Percentiles rank a stretch among this genome's conserved stretches.
These are phyloP conservation scores for Sebastes hubbsi DNA, from an alignment of 2,797 vertebrate genomes.

Conservation along the genomic window DNA sequence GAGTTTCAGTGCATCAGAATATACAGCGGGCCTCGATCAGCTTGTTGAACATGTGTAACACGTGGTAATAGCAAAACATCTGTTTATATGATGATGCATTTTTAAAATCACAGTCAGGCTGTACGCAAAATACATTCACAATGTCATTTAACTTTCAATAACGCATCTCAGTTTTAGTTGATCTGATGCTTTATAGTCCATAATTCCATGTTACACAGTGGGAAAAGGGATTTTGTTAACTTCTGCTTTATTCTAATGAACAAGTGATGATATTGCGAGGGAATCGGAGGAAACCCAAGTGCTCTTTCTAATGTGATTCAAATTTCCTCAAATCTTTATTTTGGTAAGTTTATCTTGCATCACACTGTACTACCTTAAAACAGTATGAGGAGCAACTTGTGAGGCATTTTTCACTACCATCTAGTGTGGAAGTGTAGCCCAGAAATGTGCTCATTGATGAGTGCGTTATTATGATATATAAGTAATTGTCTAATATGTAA, in stretches of 20 bases:
- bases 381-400: background rate
- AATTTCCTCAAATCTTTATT: constrained; percentile 33
- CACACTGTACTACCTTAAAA: constrained; percentile 4
- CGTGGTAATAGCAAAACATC: constrained; percentile 30
- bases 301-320: constrained; percentile 62
- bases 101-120: background rate
- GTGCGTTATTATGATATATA: constrained; percentile 17
- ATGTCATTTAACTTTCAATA: background rate
- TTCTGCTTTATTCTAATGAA: constrained; percentile 18
- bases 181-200: background rate
- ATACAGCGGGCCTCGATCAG: constrained; percentile 9
- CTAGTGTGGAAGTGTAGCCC: background rate
- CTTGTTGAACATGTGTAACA: constrained; percentile 15
- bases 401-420: background rate
- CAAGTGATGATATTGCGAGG: background rate
- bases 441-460: constrained; percentile 14
- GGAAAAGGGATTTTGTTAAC: background rate
- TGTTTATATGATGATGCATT: constrained; percentile 8
- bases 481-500: constrained; percentile 46
- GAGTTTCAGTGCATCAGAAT: constrained; percentile 6
- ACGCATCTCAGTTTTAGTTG: background rate
- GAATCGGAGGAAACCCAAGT: constrained; percentile 62
- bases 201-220: background rate
- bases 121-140: background rate
- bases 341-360: constrained; percentile 18